Evolutionary conservation across 2,888 invertebrate genomes (phyloP).

Genomic region (Xylophagus ater): DNA sequence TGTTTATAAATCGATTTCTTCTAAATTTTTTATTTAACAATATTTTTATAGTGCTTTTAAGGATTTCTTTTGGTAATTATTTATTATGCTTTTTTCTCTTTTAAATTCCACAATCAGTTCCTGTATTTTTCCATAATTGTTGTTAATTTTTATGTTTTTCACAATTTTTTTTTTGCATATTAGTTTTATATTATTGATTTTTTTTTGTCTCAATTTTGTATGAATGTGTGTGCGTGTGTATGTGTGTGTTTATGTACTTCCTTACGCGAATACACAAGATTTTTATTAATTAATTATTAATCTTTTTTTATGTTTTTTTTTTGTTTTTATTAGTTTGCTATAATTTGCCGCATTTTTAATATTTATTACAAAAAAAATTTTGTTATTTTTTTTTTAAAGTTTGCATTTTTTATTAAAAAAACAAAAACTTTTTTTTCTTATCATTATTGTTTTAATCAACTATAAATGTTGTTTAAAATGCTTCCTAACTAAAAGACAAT

Average conservation of each 20-base stretch:
- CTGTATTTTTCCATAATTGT: constrained; percentile 11
- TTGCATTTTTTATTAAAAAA: constrained; percentile 15
- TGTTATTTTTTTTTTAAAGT: constrained; percentile 9
- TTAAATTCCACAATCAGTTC: constrained; percentile 11
- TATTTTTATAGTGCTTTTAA: no score
- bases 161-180: constrained; percentile 13
- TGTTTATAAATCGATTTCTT: constrained; percentile 1
- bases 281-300: no score
- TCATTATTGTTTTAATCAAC: constrained; percentile 2
- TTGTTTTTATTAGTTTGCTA: constrained; percentile 12
- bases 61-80: constrained; percentile 3
- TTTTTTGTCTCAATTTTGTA: no score
- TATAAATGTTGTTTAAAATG: constrained; percentile 17
- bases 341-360: no score
- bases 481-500: no score
- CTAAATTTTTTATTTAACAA: no score
- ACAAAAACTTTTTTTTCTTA: constrained; percentile 9
- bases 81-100: constrained; percentile 1
- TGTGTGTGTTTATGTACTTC: no score
- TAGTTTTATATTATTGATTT: constrained; percentile 16
- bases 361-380: no score
- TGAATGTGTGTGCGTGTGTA: no score
- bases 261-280: no score
- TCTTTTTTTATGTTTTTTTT: constrained; percentile 15
- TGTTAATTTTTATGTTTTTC: constrained; percentile 7